Evolutionary conservation across 2,797 vertebrate species (phyloP).

Genomic region (Eospalax fontanierii): DNA sequence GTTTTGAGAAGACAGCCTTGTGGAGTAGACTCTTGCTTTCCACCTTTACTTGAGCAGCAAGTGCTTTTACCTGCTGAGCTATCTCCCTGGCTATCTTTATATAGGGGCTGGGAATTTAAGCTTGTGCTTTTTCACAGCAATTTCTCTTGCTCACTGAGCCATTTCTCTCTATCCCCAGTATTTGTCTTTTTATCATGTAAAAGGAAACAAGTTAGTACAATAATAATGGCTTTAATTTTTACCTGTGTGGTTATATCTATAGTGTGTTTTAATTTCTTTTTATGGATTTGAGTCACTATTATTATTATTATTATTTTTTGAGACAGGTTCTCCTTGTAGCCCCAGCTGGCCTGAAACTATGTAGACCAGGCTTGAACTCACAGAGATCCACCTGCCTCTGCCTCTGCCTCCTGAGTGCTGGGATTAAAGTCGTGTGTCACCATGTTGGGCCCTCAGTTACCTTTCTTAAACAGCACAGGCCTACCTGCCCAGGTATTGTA

Average conservation of each 20-base stretch:
- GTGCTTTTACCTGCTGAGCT: not conserved
- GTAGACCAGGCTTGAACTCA: too few species aligned
- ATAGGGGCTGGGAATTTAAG: not conserved
- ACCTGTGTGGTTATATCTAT: not conserved
- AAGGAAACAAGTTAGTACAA: not conserved
- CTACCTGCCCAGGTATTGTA: too few species aligned
- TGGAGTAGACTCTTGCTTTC: not conserved
- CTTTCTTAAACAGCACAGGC: too few species aligned
- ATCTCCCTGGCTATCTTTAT: not conserved
- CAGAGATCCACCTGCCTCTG: too few species aligned
- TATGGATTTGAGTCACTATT: too few species aligned
- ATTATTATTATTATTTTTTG: too few species aligned
- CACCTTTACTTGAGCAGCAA: not conserved
- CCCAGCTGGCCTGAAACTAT: too few species aligned
- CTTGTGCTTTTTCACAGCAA: not conserved
- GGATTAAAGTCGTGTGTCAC: too few species aligned
- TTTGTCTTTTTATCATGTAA: conserved; percentile 23
- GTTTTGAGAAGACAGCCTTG: not conserved
- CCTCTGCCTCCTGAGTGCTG: too few species aligned
- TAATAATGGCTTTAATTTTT: conserved; percentile 8
- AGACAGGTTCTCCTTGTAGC: too few species aligned
- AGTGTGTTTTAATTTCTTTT: not conserved
- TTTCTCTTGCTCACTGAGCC: not conserved
- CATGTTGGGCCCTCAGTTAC: too few species aligned
- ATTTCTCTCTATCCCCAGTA: not conserved